phyloP scores from a whole-genome alignment of 1,140 invertebrate genomes.

The Pomphorhynchus laevis region DNA sequence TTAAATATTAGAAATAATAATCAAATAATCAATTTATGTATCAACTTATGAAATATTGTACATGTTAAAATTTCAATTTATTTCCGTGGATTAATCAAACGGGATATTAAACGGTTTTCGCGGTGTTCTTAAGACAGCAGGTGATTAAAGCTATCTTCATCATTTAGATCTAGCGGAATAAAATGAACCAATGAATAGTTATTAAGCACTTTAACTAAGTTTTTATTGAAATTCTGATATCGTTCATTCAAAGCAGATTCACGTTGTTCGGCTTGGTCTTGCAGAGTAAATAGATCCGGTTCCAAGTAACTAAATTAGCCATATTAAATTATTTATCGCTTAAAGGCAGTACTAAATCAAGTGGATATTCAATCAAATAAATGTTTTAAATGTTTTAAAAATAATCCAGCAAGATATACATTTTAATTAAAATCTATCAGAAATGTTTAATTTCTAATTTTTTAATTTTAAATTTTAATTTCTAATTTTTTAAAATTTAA shows the following conservation, averaged over 20 bases:
- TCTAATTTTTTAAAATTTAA: too few relatives aligned
- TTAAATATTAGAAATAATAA: too few relatives aligned
- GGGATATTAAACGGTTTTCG: too few relatives aligned
- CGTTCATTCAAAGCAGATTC: constrained; percentile 37
- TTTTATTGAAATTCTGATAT: constrained; percentile 33
- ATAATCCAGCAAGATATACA: too few relatives aligned
- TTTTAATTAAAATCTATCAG: too few relatives aligned
- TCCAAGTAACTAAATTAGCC: constrained; percentile 43
- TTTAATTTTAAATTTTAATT: too few relatives aligned
- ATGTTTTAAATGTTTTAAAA: constrained; percentile 2
- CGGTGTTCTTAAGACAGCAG: constrained; percentile 44
- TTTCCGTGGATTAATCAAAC: too few relatives aligned
- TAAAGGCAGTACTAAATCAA: not conserved
- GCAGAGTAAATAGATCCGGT: constrained; percentile 37
- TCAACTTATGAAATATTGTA: too few relatives aligned
- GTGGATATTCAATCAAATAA: not conserved
- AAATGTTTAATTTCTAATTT: too few relatives aligned
- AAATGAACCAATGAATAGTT: constrained; percentile 70
- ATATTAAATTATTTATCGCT: too few relatives aligned
- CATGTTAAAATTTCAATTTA: too few relatives aligned
- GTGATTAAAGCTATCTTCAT: constrained; percentile 39
- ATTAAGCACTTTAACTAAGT: constrained; percentile 28
- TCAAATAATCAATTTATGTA: too few relatives aligned
- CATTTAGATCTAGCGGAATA: constrained; percentile 48
- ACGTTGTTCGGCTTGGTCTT: constrained; percentile 24